Conservation (phyloP, 2,113 vertebrate genomes). For the Ceratotherium simum region DNA sequence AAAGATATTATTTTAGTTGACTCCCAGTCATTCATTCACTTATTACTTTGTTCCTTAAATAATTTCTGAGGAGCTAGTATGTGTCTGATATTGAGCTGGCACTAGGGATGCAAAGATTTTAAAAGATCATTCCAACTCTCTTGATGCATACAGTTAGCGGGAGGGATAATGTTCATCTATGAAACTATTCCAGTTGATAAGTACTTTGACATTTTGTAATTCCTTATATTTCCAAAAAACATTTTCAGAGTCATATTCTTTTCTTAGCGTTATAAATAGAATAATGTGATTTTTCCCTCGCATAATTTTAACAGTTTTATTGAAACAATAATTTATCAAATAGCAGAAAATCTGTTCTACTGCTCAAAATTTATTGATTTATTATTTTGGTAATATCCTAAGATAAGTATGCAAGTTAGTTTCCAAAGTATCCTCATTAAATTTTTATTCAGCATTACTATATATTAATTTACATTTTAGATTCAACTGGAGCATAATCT, state of each 20-base stretch:
- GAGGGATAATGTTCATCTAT: not conserved
- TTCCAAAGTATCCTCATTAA: slow-evolving; percentile 4
- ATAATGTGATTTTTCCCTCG: not conserved
- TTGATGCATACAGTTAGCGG: not conserved
- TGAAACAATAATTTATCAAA: slow-evolving; percentile 8
- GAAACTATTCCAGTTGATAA: not conserved
- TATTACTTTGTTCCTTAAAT: not conserved
- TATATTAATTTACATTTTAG: slow-evolving; percentile 7
- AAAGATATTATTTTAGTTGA: not conserved
- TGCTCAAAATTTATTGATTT: not conserved
- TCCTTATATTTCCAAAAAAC: not conserved
- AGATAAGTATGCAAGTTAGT: slow-evolving; percentile 35
- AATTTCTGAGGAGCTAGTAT: not conserved
- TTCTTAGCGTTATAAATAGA: not conserved
- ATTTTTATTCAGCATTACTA: slow-evolving; percentile 19
- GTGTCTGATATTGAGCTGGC: not conserved
- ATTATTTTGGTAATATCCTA: slow-evolving; percentile 23
- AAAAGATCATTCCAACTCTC: not conserved
- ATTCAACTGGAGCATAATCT: not conserved
- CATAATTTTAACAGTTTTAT: not conserved
- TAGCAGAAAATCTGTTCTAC: slow-evolving; percentile 8
- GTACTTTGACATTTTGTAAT: not conserved
- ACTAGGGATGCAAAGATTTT: not conserved
- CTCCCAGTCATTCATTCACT: not conserved
- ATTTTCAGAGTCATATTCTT: slow-evolving; percentile 32